Base-by-base conservation (phyloP, 2,113 vertebrate genomes). In the Pteropus alecto region DNA sequence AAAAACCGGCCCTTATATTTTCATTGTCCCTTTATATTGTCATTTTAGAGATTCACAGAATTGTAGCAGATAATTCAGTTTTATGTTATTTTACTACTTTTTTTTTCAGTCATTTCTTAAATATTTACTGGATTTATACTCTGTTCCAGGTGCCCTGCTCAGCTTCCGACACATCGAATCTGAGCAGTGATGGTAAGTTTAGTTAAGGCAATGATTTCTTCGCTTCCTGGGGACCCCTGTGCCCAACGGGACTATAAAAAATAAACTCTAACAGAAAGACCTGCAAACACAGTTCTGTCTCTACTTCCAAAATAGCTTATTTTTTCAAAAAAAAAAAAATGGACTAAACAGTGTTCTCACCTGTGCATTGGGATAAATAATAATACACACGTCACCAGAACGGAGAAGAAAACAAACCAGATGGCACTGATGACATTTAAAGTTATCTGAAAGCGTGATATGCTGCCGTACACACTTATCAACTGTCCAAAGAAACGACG, bases 161-260 rank as follows among this genome's bases (percentile, higher is more conserved):
- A 7, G 54, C 6, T 46, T 13, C 33, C 28, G n/a, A 3, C 46
- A 5, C 48, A 26, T 35, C 35, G 10, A 63, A 77, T 2, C 38
- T 46, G 46, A 33, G 15, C 33, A 58, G n/a, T n/a, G 5, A 19
- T 77, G 30, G 1, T 13, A 56, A 10, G 2, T 26, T 73, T 38
- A n/a, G 43, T 22, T 33, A 22, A 46, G 83, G 9, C 0, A 1
- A 28, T 3, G 13, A n/a, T 22, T 24, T 0, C 6, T 7, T 26
- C 54, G 15, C 38, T 28, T 79, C 18, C 60, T 30, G 22, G 2
- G 7, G 12, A 12, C 7, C 24, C 35, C 54, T 54, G 26, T 48
- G 33, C 51, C 43, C 58, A 12, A 0, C 0, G 10, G 5, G 35
- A 7, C 7, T 68, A 0, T n/a, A n/a, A 18, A 38, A 82, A 54